Evolutionary conservation across 2,888 invertebrate genomes (phyloP).

Genomic region (Stegophylla sp.): DNA sequence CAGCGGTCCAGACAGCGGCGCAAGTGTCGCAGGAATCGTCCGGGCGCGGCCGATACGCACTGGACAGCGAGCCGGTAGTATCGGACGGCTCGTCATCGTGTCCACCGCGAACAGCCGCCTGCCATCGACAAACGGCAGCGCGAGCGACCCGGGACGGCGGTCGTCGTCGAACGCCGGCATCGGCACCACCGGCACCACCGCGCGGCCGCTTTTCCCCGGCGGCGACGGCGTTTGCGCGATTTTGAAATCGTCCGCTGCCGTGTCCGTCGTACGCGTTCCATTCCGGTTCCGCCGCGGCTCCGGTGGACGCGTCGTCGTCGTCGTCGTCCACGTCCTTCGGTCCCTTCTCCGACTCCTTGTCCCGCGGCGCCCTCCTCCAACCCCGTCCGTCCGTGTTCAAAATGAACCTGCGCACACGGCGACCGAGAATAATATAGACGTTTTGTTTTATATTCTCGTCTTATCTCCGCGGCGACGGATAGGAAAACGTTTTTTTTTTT

Average conservation of each 20-base stretch:
- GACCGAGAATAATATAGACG: too few species aligned
- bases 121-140: slow-evolving; percentile 24
- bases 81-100: not conserved
- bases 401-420: not conserved
- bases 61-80: slow-evolving; percentile 23
- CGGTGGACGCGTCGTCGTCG: not conserved
- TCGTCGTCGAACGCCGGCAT: slow-evolving; percentile 30
- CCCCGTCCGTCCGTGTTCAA: slow-evolving; percentile 45
- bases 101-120: slow-evolving; percentile 1
- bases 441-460: too few species aligned
- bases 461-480: too few species aligned
- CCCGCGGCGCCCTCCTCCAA: slow-evolving; percentile 3
- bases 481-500: too few species aligned
- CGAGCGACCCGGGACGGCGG: slow-evolving; percentile 8
- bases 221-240: too few species aligned
- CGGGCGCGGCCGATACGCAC: not conserved
- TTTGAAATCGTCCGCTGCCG: too few species aligned
- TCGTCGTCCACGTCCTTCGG: accelerated
- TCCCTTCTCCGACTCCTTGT: not conserved
- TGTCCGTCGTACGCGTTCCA: too few species aligned
- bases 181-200: not conserved
- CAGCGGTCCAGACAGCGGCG: slow-evolving; percentile 10
- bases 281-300: not conserved
- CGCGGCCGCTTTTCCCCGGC: too few species aligned
- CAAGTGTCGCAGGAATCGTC: not conserved